Evolutionary conservation across 2,113 vertebrate genomes (phyloP).

Genomic region (Paramisgurnus dabryanus): DNA sequence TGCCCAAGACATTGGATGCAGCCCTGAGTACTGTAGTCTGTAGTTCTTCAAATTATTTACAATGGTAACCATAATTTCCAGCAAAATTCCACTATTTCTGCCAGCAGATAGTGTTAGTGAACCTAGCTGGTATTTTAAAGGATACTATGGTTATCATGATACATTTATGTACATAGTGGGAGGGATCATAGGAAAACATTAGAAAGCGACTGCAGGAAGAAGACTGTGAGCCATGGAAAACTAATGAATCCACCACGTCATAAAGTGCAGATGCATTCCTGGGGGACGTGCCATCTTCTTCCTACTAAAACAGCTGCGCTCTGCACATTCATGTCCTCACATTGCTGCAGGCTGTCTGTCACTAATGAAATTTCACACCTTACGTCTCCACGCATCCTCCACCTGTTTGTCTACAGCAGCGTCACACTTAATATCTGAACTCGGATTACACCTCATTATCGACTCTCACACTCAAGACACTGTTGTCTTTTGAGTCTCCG

Average conservation of each 20-base stretch:
- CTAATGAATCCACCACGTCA: not conserved
- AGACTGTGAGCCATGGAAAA: not conserved
- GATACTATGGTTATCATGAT: too few species aligned
- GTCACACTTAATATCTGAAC: slow-evolving; percentile 10
- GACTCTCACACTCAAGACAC: slow-evolving; percentile 23
- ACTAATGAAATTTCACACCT: slow-evolving; percentile 38
- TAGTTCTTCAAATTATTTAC: too few species aligned
- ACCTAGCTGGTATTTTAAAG: too few species aligned
- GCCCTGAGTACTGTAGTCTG: too few species aligned
- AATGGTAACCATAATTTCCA: too few species aligned
- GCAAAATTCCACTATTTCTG: too few species aligned
- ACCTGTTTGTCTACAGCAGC: slow-evolving; percentile 19
- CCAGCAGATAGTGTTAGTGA: too few species aligned
- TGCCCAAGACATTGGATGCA: too few species aligned
- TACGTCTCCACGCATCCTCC: not conserved
- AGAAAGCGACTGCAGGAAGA: not conserved
- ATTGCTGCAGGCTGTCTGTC: slow-evolving; percentile 16
- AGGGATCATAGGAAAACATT: too few species aligned
- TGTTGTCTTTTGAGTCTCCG: not conserved
- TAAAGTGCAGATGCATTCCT: not conserved
- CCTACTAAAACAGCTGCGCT: slow-evolving; percentile 12
- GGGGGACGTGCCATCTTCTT: not conserved
- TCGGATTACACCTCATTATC: slow-evolving; percentile 28
- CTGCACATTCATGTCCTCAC: not conserved
- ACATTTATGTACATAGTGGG: too few species aligned